Evolutionary conservation across 2,113 vertebrate species (phyloP), one percentile per base, ranked within the genome.

Genomic region (Zapus hudsonius): DNA sequence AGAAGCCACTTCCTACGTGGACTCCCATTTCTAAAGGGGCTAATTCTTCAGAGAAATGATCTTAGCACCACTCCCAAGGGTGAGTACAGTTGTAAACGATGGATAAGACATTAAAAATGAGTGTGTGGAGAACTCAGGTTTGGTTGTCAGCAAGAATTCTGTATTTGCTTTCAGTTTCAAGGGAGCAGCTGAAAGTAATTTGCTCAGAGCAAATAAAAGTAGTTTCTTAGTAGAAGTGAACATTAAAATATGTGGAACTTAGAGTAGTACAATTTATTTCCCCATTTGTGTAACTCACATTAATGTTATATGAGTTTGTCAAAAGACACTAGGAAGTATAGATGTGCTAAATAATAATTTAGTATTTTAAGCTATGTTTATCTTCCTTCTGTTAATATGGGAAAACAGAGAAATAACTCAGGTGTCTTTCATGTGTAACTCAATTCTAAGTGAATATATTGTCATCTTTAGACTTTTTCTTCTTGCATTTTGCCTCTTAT

Each of bases 41-140:
- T 99, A 44, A 98, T 98, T 95, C 92, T 97, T 88, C 98, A 98
- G 93, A 98, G 97, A 97, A 99, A 99, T 96, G 97, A 97, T 47
- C 98, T 99, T 6, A 92, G 87, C 1, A n/a, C 76, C 52, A 86
- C 98, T 92, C 99, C 99, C 92, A 94, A 95, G 96, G 99, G 99
- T 99, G 97, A 99, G 99, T 92, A 63, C 69, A 23, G 2, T 40
- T 87, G 66, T 88, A 80, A 90, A 67, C 93, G 38, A 11, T 0
- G 8, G 31, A 47, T 57, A 44, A 86, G 52, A 36, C 42, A 23
- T 40, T 80, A 47, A 80, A n/a, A 76, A 31, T 0, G 23, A 87
- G 83, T 89, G 0, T 0, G 15, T 79, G 31, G 78, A 63, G 47
- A 67, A 81, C 78, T 89, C 6, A 8, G 55, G 2, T 64, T 44